Conservation (phyloP, 2,888 invertebrate genomes). For the Hirtodrosophila cameraria region DNA sequence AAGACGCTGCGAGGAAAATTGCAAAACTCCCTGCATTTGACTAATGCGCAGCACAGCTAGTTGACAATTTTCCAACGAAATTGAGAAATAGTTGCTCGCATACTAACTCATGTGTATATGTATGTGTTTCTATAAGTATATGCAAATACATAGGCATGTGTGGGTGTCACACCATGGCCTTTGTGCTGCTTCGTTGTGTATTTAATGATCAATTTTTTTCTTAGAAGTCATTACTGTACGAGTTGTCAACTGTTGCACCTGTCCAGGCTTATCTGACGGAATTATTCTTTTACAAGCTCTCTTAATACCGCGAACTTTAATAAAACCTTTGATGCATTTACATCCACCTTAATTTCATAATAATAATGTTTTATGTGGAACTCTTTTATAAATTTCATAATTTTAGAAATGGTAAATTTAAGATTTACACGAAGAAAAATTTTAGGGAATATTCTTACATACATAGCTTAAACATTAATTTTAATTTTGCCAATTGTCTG, state of each 20-base stretch:
- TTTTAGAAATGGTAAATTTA: too few species aligned
- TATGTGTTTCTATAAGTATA: not conserved
- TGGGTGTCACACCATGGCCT: not conserved
- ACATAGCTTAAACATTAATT: too few species aligned
- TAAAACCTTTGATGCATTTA: too few species aligned
- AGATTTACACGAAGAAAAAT: too few species aligned
- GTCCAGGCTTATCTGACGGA: slow-evolving; percentile 15
- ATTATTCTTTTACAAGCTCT: slow-evolving; percentile 12
- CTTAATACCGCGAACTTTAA: too few species aligned
- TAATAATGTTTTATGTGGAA: too few species aligned
- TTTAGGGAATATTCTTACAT: too few species aligned
- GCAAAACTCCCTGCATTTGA: slow-evolving; percentile 53
- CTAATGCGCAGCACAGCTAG: slow-evolving; percentile 59
- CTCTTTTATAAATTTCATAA: too few species aligned
- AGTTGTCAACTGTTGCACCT: not conserved
- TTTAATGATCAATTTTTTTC: slow-evolving; percentile 8
- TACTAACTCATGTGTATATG: slow-evolving; percentile 15
- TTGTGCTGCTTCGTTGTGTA: not conserved
- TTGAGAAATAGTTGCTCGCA: slow-evolving; percentile 68
- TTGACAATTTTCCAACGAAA: slow-evolving; percentile 64
- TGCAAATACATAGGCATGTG: slow-evolving; percentile 1
- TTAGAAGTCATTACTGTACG: not conserved
- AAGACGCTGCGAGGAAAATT: slow-evolving; percentile 30
- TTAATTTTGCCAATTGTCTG: too few species aligned
- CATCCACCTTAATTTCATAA: too few species aligned